Conservation (phyloP, 2,797 vertebrate species). For the Sebastolobus altivelis region DNA sequence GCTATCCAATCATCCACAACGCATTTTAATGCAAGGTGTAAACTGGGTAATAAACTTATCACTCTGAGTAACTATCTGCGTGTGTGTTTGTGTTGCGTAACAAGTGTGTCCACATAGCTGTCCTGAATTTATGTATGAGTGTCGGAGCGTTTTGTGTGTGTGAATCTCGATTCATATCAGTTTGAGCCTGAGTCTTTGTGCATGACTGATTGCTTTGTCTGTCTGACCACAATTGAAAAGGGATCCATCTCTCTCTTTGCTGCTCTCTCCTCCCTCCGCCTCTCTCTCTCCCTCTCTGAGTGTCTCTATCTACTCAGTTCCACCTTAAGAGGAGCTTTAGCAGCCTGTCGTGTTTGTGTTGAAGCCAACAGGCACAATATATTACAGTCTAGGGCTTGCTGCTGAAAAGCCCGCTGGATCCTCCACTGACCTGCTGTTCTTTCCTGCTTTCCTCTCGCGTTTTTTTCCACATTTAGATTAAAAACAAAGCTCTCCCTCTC, state of each 20-base stretch:
- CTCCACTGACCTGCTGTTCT: constrained; percentile 89
- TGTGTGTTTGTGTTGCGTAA: constrained; percentile 17
- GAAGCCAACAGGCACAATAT: constrained; percentile 92
- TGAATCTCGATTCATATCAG: constrained; percentile 74
- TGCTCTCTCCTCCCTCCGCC: constrained; percentile 25
- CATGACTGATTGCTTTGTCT: constrained; percentile 82
- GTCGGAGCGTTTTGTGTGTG: constrained; percentile 50
- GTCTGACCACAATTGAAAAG: constrained; percentile 81
- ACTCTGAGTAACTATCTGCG: constrained; percentile 44
- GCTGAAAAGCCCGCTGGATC: constrained; percentile 91
- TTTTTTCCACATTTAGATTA: constrained; percentile 86
- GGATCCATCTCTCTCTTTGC: constrained; percentile 70
- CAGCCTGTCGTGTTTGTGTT: constrained; percentile 90
- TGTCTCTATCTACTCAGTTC: constrained; percentile 81
- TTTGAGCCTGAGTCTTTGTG: constrained; percentile 76
- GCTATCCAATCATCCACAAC: constrained; percentile 32
- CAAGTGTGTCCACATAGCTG: constrained; percentile 46
- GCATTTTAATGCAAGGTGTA: constrained; percentile 52
- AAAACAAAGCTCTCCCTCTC: constrained; percentile 83
- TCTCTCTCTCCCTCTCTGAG: constrained; percentile 20
- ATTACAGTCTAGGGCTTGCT: constrained; percentile 89
- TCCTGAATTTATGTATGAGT: constrained; percentile 55
- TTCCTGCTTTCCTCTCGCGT: constrained; percentile 84
- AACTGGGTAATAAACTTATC: constrained; percentile 69
- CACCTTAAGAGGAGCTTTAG: constrained; percentile 91